A percentile compares a stretch with the other conserved stretches of the same genome.
phyloP scores from a whole-genome alignment of 64 coral and sea anemone genomes.

The Stichodactyla helianthus region DNA sequence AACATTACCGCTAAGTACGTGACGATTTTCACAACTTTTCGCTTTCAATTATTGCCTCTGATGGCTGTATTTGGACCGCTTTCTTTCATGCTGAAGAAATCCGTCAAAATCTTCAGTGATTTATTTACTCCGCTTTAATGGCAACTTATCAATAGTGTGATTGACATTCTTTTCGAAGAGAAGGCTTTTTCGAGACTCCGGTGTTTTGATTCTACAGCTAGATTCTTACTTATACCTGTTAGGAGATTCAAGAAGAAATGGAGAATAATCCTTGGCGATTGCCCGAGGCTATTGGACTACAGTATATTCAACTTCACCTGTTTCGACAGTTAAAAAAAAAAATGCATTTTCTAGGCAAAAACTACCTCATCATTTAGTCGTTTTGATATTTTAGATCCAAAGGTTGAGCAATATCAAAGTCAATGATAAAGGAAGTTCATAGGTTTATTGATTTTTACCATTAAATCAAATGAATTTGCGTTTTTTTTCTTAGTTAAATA shows the following conservation, averaged over 20 bases:
- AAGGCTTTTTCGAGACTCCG: neutral
- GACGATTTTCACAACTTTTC: neutral
- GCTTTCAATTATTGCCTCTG: neutral
- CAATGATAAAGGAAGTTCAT: neutral
- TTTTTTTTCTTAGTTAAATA: neutral
- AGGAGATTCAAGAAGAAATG: neutral
- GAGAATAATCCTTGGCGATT: neutral
- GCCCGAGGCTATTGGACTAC: neutral
- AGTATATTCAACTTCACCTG: neutral
- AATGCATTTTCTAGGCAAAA: neutral
- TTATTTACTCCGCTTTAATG: neutral
- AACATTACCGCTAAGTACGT: neutral
- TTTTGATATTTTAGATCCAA: neutral
- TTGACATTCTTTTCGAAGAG: neutral
- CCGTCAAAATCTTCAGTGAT: neutral
- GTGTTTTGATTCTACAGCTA: neutral
- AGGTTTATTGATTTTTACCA: neutral
- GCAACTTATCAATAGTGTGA: neutral
- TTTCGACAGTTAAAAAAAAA: neutral
- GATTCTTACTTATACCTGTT: neutral
- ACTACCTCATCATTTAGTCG: neutral
- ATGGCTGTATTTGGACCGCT: neutral
- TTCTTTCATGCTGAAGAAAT: neutral
- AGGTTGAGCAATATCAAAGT: conserved; percentile 5
- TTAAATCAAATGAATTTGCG: neutral